Evolutionary conservation across 1,140 invertebrate genomes (phyloP), one percentile per base, ranked within the genome.

Genomic region (Drosophila lini): DNA sequence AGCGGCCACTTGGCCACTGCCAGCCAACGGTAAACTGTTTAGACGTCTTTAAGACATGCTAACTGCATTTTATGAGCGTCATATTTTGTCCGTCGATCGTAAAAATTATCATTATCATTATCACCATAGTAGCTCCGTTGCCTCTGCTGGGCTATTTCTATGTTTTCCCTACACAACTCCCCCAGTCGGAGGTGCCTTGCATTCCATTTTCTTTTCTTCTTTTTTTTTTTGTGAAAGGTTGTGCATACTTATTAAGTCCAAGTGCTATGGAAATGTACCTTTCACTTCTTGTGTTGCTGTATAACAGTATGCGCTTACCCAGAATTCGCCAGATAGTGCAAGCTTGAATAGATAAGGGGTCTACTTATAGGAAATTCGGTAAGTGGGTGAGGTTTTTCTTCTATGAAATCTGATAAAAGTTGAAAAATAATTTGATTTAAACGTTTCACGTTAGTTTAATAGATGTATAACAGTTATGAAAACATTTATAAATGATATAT

Each of bases 71-170:
- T 85, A 80, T 77, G 75, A 55, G 77, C 80, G 41, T 80, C 81
- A 88, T 82, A 88, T 79, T 82, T 86, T 77, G 78, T 78, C 73
- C 56, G 68, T 45, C 75, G 64, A 81, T 86, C 84, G 65, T 83
- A 70, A 89, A 89, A 83, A 89, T 88, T 80, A 89, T 88, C 84
- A 86, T 86, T 80, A 86, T 88, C 77, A 85, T 85, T 79, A 85
- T 81, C 61, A 41, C 25, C 25, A 28, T 5, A 28, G 25, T 28
- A 28, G 25, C 34, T 45, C 3, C 36, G 71, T 70, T 34, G 61
- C 38, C 52, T 56, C 52, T 48, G 64, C 36, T 58, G 53, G 56
- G 50, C 25, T 47, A 36, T 63, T 22, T n/a, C 58, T 36, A 34
- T 16, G 36, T 58, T 52, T 59, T 58, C 22, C 25, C 41, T 9